Percentiles rank a stretch among this genome's conserved stretches.
phyloP scores from a whole-genome alignment of 2,113 vertebrate genomes.

The Aldabrachelys gigantea region DNA sequence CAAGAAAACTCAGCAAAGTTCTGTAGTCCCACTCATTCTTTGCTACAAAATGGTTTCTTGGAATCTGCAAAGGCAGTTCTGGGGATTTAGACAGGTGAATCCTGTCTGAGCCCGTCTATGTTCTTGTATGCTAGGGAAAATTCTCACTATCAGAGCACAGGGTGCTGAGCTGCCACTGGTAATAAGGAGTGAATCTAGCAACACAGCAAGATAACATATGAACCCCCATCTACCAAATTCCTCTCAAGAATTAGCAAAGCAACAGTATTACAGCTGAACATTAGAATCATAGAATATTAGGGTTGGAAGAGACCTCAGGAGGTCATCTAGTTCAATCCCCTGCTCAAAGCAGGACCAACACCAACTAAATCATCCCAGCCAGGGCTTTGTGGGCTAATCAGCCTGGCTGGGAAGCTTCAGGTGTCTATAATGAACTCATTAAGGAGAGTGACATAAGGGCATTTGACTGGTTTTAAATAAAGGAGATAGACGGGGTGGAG shows the following conservation, averaged over 20 bases:
- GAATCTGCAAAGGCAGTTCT: not conserved
- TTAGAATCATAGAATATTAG: too few species aligned
- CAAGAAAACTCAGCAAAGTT: rapidly evolving
- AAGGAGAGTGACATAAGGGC: not conserved
- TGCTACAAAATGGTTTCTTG: not conserved
- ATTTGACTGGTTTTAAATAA: not conserved
- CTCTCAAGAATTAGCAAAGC: not conserved
- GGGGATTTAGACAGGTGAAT: not conserved
- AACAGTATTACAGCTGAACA: too few species aligned
- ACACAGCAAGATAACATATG: not conserved
- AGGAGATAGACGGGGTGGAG: rapidly evolving
- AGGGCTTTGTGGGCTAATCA: not conserved
- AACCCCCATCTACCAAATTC: not conserved
- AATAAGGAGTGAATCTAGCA: not conserved
- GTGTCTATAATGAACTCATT: rapidly evolving
- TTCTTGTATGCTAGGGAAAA: not conserved
- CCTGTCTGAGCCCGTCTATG: not conserved
- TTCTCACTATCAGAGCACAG: not conserved
- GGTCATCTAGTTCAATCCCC: too few species aligned
- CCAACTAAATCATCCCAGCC: too few species aligned
- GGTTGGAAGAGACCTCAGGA: too few species aligned
- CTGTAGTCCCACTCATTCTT: not conserved
- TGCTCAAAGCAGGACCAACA: too few species aligned
- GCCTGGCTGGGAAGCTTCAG: not conserved
- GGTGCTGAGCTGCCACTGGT: not conserved